phyloP scores from a whole-genome alignment of 2,888 invertebrate species.

The Pteria penguin region DNA sequence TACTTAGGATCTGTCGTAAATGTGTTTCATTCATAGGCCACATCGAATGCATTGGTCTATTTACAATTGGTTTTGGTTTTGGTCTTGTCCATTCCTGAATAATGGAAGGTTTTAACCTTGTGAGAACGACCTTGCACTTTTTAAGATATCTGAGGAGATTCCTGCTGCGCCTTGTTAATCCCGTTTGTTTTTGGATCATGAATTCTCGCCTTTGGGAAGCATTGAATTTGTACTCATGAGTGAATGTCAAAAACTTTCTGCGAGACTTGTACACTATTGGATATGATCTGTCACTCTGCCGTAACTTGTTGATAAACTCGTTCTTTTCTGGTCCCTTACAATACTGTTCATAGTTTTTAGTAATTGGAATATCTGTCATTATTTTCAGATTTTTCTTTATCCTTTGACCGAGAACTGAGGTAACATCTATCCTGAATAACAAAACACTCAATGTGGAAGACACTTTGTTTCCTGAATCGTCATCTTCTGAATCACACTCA shows the following conservation, averaged over 20 bases:
- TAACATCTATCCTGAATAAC: slow-evolving; percentile 67
- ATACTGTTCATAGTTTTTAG: slow-evolving; percentile 63
- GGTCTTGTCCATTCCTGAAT: slow-evolving; percentile 32
- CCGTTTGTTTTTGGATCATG: slow-evolving; percentile 61
- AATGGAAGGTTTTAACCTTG: slow-evolving; percentile 28
- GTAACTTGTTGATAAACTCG: slow-evolving; percentile 62
- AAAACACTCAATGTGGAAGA: slow-evolving; percentile 26
- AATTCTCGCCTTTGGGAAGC: slow-evolving; percentile 62
- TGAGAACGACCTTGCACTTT: slow-evolving; percentile 32
- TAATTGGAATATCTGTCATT: slow-evolving; percentile 56
- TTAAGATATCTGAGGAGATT: slow-evolving; percentile 54
- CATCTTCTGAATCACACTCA: slow-evolving; percentile 52
- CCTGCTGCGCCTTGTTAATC: slow-evolving; percentile 63
- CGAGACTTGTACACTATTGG: slow-evolving; percentile 65
- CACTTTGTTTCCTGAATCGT: slow-evolving; percentile 12
- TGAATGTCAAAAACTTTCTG: slow-evolving; percentile 51
- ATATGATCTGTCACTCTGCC: slow-evolving; percentile 61
- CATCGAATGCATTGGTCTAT: neutral
- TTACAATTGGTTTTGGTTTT: slow-evolving; percentile 14
- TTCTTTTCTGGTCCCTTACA: slow-evolving; percentile 71
- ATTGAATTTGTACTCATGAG: slow-evolving; percentile 69
- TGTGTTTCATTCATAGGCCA: slow-evolving; percentile 22
- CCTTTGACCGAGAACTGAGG: slow-evolving; percentile 71
- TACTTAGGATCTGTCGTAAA: slow-evolving; percentile 25
- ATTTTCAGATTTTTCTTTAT: slow-evolving; percentile 69